A percentile compares a stretch with the other conserved stretches of the same genome.
Evolutionary conservation across 1,140 invertebrate species (phyloP).

Genomic region (Helicoverpa armigera): DNA sequence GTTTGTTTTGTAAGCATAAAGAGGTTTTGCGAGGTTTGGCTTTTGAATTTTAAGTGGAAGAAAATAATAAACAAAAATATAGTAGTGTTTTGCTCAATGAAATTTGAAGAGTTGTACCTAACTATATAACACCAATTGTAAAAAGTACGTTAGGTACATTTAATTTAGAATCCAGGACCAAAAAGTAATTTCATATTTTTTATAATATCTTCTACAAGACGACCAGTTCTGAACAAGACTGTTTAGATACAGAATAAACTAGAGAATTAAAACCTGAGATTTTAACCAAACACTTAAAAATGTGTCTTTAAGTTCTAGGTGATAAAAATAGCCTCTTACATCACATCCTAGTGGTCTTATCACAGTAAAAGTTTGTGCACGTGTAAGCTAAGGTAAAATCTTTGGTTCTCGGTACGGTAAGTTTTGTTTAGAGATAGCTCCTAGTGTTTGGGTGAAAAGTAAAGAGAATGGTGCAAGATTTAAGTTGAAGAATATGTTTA

Average conservation of each 20-base stretch:
- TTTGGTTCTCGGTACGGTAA: background rate
- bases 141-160: too few species aligned
- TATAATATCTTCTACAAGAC: too few species aligned
- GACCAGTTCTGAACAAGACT: too few species aligned
- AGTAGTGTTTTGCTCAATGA: too few species aligned
- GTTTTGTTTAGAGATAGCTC: background rate
- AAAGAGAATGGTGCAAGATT: background rate
- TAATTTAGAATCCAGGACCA: too few species aligned
- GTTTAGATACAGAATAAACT: too few species aligned
- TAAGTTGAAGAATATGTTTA: too few species aligned
- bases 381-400: background rate
- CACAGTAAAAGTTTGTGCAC: background rate
- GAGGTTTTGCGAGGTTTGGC: background rate
- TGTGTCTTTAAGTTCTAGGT: background rate
- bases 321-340: background rate
- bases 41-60: background rate
- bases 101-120: too few species aligned
- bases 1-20: background rate
- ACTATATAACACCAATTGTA: too few species aligned
- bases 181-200: too few species aligned
- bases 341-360: background rate
- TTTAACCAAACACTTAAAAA: background rate
- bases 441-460: background rate
- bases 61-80: too few species aligned
- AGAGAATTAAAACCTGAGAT: too few species aligned